Base-by-base conservation (phyloP, 2,797 vertebrate species). In the Mareca strepera region DNA sequence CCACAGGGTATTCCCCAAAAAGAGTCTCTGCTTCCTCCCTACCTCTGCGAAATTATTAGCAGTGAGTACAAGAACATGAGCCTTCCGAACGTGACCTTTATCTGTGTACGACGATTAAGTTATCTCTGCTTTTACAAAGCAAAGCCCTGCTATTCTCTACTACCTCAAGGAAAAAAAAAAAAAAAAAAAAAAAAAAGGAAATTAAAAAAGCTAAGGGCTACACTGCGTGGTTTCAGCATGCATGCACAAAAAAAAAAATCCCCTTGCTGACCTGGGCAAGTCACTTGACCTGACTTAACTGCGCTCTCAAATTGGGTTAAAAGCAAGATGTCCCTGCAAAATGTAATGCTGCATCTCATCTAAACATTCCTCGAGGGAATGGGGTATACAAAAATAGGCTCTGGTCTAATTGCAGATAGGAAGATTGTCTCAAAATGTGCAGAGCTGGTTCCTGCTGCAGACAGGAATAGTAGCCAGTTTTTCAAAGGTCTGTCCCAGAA, bases 341-440 rank as follows among this genome's bases (percentile, higher is more conserved):
- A 77, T 10, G 52, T 79, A 91, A 96, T 68, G 83, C 77, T 86
- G 90, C 92, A 82, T 80, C 95, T 96, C 92, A 77, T 80, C 95
- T 94, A 94, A 96, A 95, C 93, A 87, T 72, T 72, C 91, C 95
- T 92, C 53, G 2, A 92, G 91, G 93, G 91, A 92, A 93, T 17
- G 68, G 60, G 58, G 58, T 59, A 77, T 41, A 48, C 81, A 64
- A 37, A 97, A 95, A 94, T 92, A 96, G 95, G 88, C 64, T 88
- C 77, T 37, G 86, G 91, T 91, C 95, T 96, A 96, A 94, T 92
- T 96, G 91, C 95, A 94, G 83, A 70, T 82, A 58, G 88, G 93
- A 39, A 73, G 89, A 93, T 86, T 23, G 68, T 16, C 90, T 94
- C 81, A 31, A 74, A 59, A 53, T 9, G 37, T 3, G 55, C 76